A percentile compares a stretch with the other conserved stretches of the same genome.
These are phyloP conservation scores for Drosophila sulfurigaster DNA, from an alignment of 1,140 invertebrate genomes.

Conservation along the genomic window DNA sequence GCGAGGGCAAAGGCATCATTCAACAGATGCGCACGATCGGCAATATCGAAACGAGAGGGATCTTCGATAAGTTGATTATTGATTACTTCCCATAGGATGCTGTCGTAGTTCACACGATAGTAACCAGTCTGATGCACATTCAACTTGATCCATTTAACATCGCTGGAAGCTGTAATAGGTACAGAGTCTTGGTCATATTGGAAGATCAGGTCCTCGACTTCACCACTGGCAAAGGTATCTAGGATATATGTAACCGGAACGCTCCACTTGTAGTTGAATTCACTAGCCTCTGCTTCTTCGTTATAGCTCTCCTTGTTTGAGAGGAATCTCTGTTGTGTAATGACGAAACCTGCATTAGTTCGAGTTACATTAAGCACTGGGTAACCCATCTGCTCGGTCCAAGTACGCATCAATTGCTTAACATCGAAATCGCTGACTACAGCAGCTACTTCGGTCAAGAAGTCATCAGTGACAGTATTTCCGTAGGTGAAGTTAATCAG, in stretches of 20 bases:
- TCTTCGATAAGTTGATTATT: conserved; percentile 85
- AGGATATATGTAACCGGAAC: conserved; percentile 90
- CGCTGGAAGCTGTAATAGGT: conserved; percentile 6
- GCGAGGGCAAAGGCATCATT: conserved; percentile 95
- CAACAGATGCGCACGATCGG: conserved; percentile 93
- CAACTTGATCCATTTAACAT: conserved; percentile 91
- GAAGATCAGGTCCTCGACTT: conserved; percentile 71
- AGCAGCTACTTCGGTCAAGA: conserved; percentile 89
- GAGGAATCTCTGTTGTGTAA: conserved; percentile 91
- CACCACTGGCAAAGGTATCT: conserved; percentile 85
- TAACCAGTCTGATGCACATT: conserved; percentile 94
- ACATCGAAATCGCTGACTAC: conserved; percentile 85
- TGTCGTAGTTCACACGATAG: conserved; percentile 94
- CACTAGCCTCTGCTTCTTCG: conserved; percentile 85
- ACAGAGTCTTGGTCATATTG: conserved; percentile 28
- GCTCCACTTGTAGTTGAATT: conserved; percentile 91
- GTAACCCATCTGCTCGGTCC: conserved; percentile 96
- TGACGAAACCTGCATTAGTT: conserved; percentile 84
- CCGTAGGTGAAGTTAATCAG: conserved; percentile 89
- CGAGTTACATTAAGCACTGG: conserved; percentile 90
- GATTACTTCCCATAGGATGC: conserved; percentile 88
- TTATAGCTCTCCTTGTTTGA: conserved; percentile 87
- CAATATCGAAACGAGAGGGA: conserved; percentile 86
- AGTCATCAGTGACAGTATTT: conserved; percentile 93
- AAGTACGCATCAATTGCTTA: conserved; percentile 94